Percentiles rank a stretch among this genome's conserved stretches.
These are phyloP conservation scores for Acleris cristana DNA, from an alignment of 2,888 invertebrate species.

Conservation along the genomic window DNA sequence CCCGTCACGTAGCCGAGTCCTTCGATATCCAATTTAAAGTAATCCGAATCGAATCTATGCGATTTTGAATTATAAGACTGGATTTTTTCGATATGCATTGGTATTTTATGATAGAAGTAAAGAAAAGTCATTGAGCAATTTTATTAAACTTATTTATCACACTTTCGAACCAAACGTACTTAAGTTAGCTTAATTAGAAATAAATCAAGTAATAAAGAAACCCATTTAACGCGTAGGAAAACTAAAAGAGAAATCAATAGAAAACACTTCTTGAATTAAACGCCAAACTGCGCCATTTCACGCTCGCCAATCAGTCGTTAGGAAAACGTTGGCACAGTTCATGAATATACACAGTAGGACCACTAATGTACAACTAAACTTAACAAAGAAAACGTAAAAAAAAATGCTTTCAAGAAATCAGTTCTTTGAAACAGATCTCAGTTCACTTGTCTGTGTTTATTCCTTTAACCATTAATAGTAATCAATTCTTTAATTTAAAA, in stretches of 20 bases:
- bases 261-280: conserved; percentile 27
- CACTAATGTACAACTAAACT: neutral
- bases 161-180: no score
- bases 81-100: conserved; percentile 17
- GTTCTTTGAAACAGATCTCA: no score
- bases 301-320: conserved; percentile 49
- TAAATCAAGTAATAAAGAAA: conserved; percentile 21
- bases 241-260: conserved; percentile 42
- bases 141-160: neutral
- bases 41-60: conserved; percentile 39
- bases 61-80: conserved; percentile 16
- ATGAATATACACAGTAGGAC: conserved; percentile 17
- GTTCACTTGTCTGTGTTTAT: no score
- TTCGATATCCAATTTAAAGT: conserved; percentile 51
- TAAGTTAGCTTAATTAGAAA: conserved; percentile 8
- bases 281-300: conserved; percentile 50
- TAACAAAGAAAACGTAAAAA: no score
- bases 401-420: no score
- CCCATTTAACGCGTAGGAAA: conserved; percentile 33
- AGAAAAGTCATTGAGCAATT: neutral
- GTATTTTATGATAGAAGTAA: neutral
- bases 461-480: no score
- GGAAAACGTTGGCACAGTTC: conserved; percentile 45
- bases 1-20: conserved; percentile 61
- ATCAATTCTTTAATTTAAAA: no score